Base-by-base conservation (phyloP, 1,140 invertebrate species). In the Caenorhabditis brenneri region DNA sequence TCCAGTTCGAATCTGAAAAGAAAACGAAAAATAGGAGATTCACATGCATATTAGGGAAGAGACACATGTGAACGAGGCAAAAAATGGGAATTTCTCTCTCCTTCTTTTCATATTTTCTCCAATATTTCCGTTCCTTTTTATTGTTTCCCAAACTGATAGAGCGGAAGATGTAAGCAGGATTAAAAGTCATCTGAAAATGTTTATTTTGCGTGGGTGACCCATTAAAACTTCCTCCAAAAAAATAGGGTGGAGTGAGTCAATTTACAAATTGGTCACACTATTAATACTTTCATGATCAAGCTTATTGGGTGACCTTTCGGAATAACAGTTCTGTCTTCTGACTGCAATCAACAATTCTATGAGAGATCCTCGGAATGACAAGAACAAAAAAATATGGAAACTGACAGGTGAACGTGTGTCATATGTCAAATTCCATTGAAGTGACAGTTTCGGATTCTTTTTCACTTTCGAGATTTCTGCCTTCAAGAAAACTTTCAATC, bases 261-360 rank as follows among this genome's bases (percentile, higher is more conserved):
- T 27, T 55, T 27, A 27, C 24, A 1, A 55, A 55, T 55, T 55
- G 53, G 24, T 51, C 49, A 51, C 49, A 51, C 3, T 55, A 27
- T 55, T 55, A 55, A 55, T 55, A 55, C 53, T 24, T 51, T 51
- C n/a, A n/a, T n/a, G n/a, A n/a, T n/a, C n/a, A n/a, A n/a, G n/a
- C 22, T 51, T 46, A 16, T 46, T 46, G 16, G 15, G 24, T 27
- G 7, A 55, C 53, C 22, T 55, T 55, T 55, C 22, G 0, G 24
- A 55, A 55, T 5, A 42, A 42, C 5, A 42, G n/a, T n/a, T n/a
- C n/a, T n/a, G n/a, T n/a, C n/a, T n/a, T n/a, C n/a, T n/a, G n/a
- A n/a, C n/a, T n/a, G n/a, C n/a, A n/a, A n/a, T n/a, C n/a, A n/a
- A n/a, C n/a, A n/a, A n/a, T n/a, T n/a, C n/a, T n/a, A n/a, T n/a